Evolutionary conservation across 1,140 invertebrate species (phyloP), one percentile per base, ranked within the genome.

Genomic region (Aporrectodea caliginosa): DNA sequence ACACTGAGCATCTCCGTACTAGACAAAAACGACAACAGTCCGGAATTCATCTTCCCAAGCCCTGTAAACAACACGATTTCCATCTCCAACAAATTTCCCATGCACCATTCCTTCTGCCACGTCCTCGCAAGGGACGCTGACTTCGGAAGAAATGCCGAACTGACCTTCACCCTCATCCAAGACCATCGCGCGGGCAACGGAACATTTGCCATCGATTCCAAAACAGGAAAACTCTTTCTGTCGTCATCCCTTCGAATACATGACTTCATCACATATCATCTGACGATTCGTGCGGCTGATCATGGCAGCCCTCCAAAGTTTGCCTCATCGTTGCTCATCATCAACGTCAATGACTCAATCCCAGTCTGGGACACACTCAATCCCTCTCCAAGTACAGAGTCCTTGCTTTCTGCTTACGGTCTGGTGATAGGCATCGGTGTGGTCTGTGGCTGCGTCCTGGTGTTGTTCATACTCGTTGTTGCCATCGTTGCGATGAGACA

Each of bases 41-140:
- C 78, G 0, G 31, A 33, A 14, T 87, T 86, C 74, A 30, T 68
- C 35, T 81, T 81, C 35, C 80, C 80, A 12, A 79, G 29, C 29
- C 34, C n/a, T 27, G 31, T n/a, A 16, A 79, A 81, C 68, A 68
- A 79, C 34, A 79, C 77, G 1, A 73, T 81, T 69, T 35, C 34
- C 16, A 34, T 81, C 1, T 81, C 80, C 14, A 73, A 74, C 58
- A 58, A 32, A 29, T 30, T 76, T 32, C 69, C 69, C 0, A 29
- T 43, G 32, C 69, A 70, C 1, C 58, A 73, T 22, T 32, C 34
- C 6, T 69, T 81, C 27, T 70, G 69, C 32, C 30, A 27, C 33
- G n/a, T 81, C 12, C 68, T 35, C 0, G 80, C 80, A 14, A 69
- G 70, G 12, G 80, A 81, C 34, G n/a, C 29, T 0, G 80, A 81